These are phyloP conservation scores for Drosophila kepulauana DNA, from an alignment of 1,140 invertebrate species.

Conservation along the genomic window DNA sequence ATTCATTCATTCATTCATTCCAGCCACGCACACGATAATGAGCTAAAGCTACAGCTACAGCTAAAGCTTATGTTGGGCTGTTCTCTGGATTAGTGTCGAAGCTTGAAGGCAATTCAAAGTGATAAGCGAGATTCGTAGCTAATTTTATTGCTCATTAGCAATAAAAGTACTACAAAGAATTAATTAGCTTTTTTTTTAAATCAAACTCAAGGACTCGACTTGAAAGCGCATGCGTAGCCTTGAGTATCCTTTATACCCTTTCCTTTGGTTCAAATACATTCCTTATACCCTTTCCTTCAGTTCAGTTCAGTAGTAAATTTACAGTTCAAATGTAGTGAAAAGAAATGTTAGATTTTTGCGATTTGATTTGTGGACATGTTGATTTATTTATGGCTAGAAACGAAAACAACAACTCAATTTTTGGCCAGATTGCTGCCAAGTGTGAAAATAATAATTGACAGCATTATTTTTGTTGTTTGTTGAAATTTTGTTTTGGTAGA, in stretches of 20 bases:
- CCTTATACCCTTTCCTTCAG: not conserved
- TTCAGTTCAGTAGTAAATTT: not conserved
- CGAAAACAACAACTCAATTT: not conserved
- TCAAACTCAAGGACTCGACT: slow-evolving; percentile 14
- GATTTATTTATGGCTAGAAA: slow-evolving; percentile 9
- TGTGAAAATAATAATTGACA: slow-evolving; percentile 20
- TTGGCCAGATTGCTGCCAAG: slow-evolving; percentile 1
- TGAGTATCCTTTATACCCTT: slow-evolving; percentile 13
- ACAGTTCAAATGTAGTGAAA: slow-evolving; percentile 17
- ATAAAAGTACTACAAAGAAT: not conserved
- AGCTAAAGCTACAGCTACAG: not conserved
- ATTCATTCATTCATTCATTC: not conserved
- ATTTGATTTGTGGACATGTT: not conserved
- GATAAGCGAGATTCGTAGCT: not conserved
- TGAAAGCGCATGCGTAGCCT: slow-evolving; percentile 46
- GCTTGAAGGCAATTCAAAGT: not conserved
- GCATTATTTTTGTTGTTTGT: not conserved
- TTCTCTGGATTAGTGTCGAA: slow-evolving; percentile 6
- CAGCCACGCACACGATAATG: slow-evolving; percentile 16
- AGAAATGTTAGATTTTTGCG: slow-evolving; percentile 8
- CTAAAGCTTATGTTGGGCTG: not conserved
- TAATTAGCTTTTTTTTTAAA: not conserved
- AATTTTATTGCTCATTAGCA: not conserved
- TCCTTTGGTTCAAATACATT: not conserved
- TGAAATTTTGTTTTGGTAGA: not conserved